Evolutionary conservation across 2,888 invertebrate species (phyloP), one percentile per base, ranked within the genome.

Genomic region (Xiphydria camelus): DNA sequence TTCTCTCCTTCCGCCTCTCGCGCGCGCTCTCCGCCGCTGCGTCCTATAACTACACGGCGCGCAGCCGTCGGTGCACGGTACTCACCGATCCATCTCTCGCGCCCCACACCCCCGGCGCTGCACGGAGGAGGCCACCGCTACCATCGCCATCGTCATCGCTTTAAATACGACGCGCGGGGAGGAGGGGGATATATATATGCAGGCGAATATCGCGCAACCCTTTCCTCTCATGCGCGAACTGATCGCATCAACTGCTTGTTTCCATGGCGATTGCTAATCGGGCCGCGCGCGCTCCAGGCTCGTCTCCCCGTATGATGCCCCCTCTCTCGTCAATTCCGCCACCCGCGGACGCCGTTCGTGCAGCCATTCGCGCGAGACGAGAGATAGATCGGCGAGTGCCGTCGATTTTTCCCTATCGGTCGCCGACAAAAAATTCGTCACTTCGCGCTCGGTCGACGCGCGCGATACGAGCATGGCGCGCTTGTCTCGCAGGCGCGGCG

Each of bases 221-320:
- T 64, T 62, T 65, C 58, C 67, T 65, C 68, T 64, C 70, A 64
- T 67, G 70, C 68, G 68, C 63, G 56, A 72, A 70, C 74, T 75
- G 78, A 78, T 78, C 78, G 78, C 77, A 79, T 80, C 79, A 80
- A 78, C 78, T 76, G 77, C 76, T 77, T 78, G 80, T 80, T 80
- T 76, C 80, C 80, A 80, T 80, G 78, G 80, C 77, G 78, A 81
- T 79, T 78, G 80, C 78, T 80, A 79, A 80, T 79, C 79, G 77
- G 74, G 72, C 75, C 75, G 76, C 76, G 75, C 75, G 68, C 74
- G 72, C 71, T 72, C 72, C 62, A 59, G 62, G 59, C 57, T 47
- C 47, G 53, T 47, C 55, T 54, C 36, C 43, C 40, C 54, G 56
- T n/a, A n/a, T n/a, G n/a, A n/a, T n/a, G n/a, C n/a, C 59, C 57